phyloP scores from a whole-genome alignment of 2,888 invertebrate genomes.

The Lasioglossum leucozonium region DNA sequence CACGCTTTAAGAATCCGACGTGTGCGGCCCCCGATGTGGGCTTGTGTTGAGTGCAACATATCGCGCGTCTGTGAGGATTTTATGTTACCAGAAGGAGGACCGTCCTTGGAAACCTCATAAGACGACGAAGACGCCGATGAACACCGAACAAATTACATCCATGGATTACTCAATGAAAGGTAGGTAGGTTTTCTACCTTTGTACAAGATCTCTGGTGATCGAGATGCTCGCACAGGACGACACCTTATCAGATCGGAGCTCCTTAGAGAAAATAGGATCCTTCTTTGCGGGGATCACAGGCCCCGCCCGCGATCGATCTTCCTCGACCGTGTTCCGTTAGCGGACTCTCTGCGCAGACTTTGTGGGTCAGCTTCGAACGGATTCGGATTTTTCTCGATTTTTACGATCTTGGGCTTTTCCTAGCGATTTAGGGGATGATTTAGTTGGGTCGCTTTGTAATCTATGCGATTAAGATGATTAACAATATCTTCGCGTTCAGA shows the following conservation, averaged over 20 bases:
- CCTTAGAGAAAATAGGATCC: neutral
- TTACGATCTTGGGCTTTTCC: rapidly evolving
- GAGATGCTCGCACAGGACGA: neutral
- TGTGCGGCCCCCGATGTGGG: neutral
- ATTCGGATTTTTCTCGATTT: neutral
- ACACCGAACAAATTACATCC: too few relatives aligned
- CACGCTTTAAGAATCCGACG: neutral
- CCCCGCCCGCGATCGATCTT: neutral
- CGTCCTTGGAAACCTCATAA: slow-evolving; percentile 35
- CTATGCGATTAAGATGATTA: too few relatives aligned
- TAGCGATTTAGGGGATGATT: neutral
- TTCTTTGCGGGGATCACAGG: neutral
- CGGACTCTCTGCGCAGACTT: neutral
- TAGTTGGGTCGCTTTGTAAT: too few relatives aligned
- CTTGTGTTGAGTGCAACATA: slow-evolving; percentile 57
- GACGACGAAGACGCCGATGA: slow-evolving; percentile 33
- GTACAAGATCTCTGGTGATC: neutral
- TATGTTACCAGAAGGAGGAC: slow-evolving; percentile 40
- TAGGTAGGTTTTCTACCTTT: slow-evolving; percentile 67
- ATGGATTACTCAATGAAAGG: slow-evolving; percentile 80
- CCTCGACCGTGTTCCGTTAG: neutral
- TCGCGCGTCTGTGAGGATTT: slow-evolving; percentile 50
- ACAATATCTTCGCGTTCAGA: too few relatives aligned
- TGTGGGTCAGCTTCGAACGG: neutral
- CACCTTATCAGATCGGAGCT: neutral